These are phyloP conservation scores for Tragelaphus strepsiceros DNA, from an alignment of 2,113 vertebrate species.

Conservation along the genomic window DNA sequence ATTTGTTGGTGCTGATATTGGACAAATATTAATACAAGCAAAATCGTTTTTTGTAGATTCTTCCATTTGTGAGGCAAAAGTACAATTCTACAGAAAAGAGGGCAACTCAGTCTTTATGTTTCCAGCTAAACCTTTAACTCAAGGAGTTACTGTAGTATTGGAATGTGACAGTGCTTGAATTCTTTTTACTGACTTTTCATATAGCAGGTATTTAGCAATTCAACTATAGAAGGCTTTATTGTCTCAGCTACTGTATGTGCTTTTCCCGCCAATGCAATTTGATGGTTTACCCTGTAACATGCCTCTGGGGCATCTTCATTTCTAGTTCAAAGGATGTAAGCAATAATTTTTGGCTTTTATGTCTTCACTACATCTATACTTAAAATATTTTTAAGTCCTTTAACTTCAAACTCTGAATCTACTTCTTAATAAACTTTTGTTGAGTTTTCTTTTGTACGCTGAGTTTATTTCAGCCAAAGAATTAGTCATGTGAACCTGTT, in stretches of 20 bases:
- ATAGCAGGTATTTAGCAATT: background rate
- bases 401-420: constrained; percentile 30
- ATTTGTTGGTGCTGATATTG: background rate
- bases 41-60: background rate
- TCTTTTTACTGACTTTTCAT: background rate
- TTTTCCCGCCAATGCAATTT: background rate
- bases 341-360: background rate
- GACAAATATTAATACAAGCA: background rate
- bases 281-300: background rate
- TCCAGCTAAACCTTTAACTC: background rate
- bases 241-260: background rate
- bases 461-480: background rate
- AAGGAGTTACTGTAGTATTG: background rate
- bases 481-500: constrained; percentile 13
- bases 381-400: constrained; percentile 24
- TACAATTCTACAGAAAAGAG: background rate
- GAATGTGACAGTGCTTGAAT: background rate
- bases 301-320: background rate
- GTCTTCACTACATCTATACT: background rate
- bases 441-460: constrained; percentile 17
- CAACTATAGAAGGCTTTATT: background rate
- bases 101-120: background rate
- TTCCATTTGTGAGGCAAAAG: background rate
- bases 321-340: constrained; percentile 4
- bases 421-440: background rate